Conservation (phyloP, 1,140 invertebrate genomes). For the Drosophila suzukii region DNA sequence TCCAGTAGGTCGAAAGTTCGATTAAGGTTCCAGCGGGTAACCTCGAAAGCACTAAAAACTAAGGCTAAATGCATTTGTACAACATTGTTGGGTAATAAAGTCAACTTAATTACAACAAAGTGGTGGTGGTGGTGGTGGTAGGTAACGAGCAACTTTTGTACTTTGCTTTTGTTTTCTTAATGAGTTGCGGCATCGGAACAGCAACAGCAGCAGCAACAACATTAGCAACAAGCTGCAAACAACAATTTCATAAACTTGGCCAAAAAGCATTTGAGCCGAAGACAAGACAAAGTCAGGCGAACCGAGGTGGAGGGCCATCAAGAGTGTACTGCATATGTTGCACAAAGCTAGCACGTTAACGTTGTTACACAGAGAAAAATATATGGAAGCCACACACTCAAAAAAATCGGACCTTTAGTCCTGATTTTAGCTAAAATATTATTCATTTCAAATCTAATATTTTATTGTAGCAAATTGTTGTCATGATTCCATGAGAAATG, state of each 20-base stretch:
- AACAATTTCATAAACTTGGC: slow-evolving; percentile 77
- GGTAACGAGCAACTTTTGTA: slow-evolving; percentile 60
- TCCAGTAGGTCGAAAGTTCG: slow-evolving; percentile 66
- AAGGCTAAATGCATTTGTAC: slow-evolving; percentile 56
- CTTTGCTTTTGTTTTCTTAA: slow-evolving; percentile 76
- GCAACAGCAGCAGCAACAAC: slow-evolving; percentile 23
- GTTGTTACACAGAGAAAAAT: slow-evolving; percentile 12
- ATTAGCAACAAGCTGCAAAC: slow-evolving; percentile 41
- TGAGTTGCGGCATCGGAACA: slow-evolving; percentile 59
- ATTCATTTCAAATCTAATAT: not conserved
- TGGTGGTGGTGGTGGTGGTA: slow-evolving; percentile 13
- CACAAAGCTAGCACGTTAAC: slow-evolving; percentile 56
- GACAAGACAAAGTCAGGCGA: slow-evolving; percentile 47
- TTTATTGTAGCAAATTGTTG: too few species aligned
- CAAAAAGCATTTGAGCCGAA: slow-evolving; percentile 70
- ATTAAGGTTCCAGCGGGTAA: slow-evolving; percentile 52
- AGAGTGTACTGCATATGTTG: slow-evolving; percentile 71
- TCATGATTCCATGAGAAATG: too few species aligned
- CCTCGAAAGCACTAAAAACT: slow-evolving; percentile 37
- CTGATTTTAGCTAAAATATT: not conserved
- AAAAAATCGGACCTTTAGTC: too few species aligned
- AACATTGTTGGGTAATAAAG: slow-evolving; percentile 70
- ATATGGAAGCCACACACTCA: not conserved
- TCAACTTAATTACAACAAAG: slow-evolving; percentile 73
- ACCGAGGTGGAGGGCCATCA: slow-evolving; percentile 20